These are phyloP conservation scores for Lucilia cuprina DNA, from an alignment of 1,140 invertebrate species.

Conservation along the genomic window DNA sequence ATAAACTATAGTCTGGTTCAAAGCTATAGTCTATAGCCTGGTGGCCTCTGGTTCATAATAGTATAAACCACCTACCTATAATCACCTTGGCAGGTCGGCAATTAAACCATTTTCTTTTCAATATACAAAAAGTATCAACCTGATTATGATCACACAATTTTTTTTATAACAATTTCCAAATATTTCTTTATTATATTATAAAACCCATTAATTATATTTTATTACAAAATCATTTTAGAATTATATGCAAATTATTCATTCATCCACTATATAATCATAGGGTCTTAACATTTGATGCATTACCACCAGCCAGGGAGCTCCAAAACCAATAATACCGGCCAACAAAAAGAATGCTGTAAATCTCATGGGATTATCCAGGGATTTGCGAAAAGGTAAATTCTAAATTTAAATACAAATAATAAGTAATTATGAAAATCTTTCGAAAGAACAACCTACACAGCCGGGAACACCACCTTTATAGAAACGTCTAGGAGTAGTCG, in stretches of 20 bases:
- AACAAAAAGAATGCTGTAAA: constrained; percentile 72
- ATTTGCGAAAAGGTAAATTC: constrained; percentile 13
- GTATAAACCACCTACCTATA: no score
- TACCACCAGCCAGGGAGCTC: constrained; percentile 76
- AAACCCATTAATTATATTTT: no score
- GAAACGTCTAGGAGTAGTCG: neutral
- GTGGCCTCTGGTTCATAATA: no score
- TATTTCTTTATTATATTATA: no score
- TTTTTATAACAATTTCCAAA: no score
- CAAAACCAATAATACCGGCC: constrained; percentile 77
- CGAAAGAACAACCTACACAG: constrained; percentile 8
- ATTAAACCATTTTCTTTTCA: no score
- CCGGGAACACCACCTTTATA: constrained; percentile 17
- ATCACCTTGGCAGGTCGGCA: no score
- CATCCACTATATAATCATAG: neutral
- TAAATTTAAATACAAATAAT: neutral
- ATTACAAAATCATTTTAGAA: neutral
- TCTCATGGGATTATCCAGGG: neutral
- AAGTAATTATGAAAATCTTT: neutral
- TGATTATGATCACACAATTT: no score
- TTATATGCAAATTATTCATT: neutral
- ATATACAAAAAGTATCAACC: no score
- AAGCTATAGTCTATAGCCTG: no score
- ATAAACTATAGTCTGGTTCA: no score
- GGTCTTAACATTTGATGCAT: constrained; percentile 69